These are phyloP conservation scores for Ptychadena robeensis DNA, from an alignment of 2,797 vertebrate species.

Conservation along the genomic window DNA sequence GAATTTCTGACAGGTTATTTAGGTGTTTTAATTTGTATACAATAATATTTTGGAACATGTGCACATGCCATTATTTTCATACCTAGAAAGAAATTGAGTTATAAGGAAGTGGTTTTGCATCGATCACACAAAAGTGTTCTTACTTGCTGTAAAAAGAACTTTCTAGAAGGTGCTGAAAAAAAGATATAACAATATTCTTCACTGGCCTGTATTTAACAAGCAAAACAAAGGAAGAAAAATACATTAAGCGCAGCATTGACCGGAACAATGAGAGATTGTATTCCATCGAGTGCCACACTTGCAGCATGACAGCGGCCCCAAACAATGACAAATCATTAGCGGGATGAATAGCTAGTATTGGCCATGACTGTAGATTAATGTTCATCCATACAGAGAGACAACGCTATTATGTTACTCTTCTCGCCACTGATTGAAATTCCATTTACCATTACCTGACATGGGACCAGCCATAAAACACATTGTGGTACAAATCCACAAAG, in stretches of 20 bases:
- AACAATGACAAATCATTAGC: constrained; percentile 14
- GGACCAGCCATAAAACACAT: not conserved
- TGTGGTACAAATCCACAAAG: not conserved
- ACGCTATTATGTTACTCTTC: not conserved
- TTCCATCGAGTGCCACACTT: not conserved
- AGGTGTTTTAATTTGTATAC: too few relatives aligned
- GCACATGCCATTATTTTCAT: too few relatives aligned
- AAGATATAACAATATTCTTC: not conserved
- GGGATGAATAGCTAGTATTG: constrained; percentile 11
- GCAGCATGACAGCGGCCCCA: not conserved
- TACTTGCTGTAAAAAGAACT: not conserved
- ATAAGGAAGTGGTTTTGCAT: too few relatives aligned
- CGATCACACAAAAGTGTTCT: too few relatives aligned
- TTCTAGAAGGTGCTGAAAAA: not conserved
- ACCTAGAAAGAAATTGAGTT: too few relatives aligned
- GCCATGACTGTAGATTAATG: not conserved
- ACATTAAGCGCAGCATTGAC: not conserved
- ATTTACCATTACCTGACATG: not conserved
- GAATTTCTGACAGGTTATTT: too few relatives aligned
- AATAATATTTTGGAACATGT: too few relatives aligned
- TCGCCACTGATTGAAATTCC: not conserved
- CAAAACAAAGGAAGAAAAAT: not conserved
- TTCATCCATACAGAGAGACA: not conserved
- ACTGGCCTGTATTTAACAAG: too few relatives aligned
- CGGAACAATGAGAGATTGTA: not conserved